These are phyloP conservation scores for Chrysomallon squamiferum DNA, from an alignment of 1,140 invertebrate species.

Conservation along the genomic window DNA sequence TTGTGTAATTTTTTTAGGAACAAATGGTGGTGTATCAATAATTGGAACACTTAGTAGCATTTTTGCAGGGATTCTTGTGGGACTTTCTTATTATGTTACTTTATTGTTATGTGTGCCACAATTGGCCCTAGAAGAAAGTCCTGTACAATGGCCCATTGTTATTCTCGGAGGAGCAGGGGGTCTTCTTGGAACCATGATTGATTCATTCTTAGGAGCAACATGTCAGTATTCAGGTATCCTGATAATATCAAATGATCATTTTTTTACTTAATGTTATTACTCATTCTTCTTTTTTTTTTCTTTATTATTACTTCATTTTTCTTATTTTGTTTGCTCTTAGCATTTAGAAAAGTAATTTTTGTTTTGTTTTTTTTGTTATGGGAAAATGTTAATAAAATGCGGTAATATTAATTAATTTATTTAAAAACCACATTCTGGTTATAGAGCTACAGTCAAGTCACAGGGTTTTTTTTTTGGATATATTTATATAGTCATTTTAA, in stretches of 20 bases:
- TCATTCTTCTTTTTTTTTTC: not conserved
- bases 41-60: slow-evolving; percentile 76
- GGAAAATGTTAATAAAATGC: not conserved
- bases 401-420: not conserved
- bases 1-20: slow-evolving; percentile 75
- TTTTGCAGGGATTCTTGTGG: slow-evolving; percentile 77
- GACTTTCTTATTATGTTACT: slow-evolving; percentile 76
- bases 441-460: too few species aligned
- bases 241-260: not conserved
- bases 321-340: not conserved
- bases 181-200: slow-evolving; percentile 80
- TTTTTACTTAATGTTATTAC: not conserved
- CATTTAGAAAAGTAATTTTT: not conserved
- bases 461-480: too few species aligned
- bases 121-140: slow-evolving; percentile 68
- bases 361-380: not conserved
- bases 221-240: slow-evolving; percentile 82
- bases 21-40: slow-evolving; percentile 82
- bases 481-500: too few species aligned
- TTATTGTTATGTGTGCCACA: slow-evolving; percentile 72
- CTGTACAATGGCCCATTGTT: slow-evolving; percentile 84
- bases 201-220: slow-evolving; percentile 84
- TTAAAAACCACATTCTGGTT: not conserved
- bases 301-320: not conserved
- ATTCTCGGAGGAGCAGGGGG: slow-evolving; percentile 75